Conservation (phyloP, 2,113 vertebrate species). For the Chloebia gouldiae region DNA sequence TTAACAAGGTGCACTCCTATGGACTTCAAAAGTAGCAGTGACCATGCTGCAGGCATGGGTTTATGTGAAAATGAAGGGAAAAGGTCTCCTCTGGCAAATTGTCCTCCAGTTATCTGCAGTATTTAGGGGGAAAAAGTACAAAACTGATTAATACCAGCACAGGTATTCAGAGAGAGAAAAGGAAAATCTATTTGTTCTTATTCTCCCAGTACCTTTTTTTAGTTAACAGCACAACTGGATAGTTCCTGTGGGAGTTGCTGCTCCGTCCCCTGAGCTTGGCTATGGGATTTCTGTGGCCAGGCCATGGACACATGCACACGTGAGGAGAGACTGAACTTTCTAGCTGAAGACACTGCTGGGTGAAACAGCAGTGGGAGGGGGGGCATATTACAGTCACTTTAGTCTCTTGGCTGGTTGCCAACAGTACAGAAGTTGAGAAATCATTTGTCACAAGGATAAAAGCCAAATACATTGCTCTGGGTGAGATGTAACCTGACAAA, state of each 20-base stretch:
- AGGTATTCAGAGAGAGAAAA: neutral
- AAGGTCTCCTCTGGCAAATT: neutral
- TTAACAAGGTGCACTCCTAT: neutral
- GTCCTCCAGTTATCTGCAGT: neutral
- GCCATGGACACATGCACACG: accelerated
- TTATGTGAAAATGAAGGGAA: neutral
- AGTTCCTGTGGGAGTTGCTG: neutral
- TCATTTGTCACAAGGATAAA: conserved; percentile 68
- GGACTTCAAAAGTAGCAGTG: neutral
- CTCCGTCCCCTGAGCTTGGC: neutral
- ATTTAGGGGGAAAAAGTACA: neutral
- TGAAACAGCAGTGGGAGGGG: neutral
- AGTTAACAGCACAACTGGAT: neutral
- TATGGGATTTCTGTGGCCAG: neutral
- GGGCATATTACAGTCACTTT: neutral
- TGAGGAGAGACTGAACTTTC: neutral
- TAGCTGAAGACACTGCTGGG: neutral
- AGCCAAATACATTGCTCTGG: conserved; percentile 55
- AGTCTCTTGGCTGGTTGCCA: conserved; percentile 33
- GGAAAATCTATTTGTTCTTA: neutral
- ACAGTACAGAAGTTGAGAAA: conserved; percentile 42
- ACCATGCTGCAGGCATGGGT: neutral
- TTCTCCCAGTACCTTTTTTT: neutral
- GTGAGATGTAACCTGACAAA: conserved; percentile 66
- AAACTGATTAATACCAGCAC: neutral